These are phyloP conservation scores for Ursus arctos DNA, from an alignment of 2,113 vertebrate genomes.

Conservation along the genomic window DNA sequence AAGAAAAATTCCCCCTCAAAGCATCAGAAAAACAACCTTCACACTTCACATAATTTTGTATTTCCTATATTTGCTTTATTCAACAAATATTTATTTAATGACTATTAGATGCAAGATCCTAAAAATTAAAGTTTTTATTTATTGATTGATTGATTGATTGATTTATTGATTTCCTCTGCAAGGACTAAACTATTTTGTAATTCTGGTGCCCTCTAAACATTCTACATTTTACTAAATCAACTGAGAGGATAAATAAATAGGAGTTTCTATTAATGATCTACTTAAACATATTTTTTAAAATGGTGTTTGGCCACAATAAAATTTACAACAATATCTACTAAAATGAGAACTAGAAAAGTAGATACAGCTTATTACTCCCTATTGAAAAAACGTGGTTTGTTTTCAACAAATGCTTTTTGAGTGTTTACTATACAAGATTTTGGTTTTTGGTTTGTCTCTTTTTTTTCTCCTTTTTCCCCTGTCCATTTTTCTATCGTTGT, in stretches of 20 bases:
- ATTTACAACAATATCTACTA: not conserved
- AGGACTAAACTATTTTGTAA: not conserved
- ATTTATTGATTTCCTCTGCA: not conserved
- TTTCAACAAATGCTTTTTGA: conserved; percentile 4
- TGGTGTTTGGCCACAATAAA: not conserved
- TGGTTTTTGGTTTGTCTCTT: not conserved
- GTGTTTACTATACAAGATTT: not conserved
- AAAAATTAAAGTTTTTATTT: not conserved
- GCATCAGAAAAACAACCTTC: not conserved
- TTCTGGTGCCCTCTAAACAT: not conserved
- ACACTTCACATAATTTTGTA: not conserved
- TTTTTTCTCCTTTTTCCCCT: not conserved
- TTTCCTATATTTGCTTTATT: not conserved
- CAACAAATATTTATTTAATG: conserved; percentile 29
- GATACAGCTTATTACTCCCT: not conserved
- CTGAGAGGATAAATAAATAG: not conserved
- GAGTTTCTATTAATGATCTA: not conserved
- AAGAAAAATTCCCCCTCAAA: not conserved
- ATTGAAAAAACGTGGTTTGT: not conserved
- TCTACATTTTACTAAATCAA: not conserved
- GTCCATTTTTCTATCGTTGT: not conserved
- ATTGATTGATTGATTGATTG: not conserved
- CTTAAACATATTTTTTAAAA: not conserved
- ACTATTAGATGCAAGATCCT: not conserved
- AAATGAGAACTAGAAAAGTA: conserved; percentile 6